Percentiles rank a stretch among this genome's conserved stretches.
Conservation (phyloP, 2,113 vertebrate species). For the Ochotona princeps region DNA sequence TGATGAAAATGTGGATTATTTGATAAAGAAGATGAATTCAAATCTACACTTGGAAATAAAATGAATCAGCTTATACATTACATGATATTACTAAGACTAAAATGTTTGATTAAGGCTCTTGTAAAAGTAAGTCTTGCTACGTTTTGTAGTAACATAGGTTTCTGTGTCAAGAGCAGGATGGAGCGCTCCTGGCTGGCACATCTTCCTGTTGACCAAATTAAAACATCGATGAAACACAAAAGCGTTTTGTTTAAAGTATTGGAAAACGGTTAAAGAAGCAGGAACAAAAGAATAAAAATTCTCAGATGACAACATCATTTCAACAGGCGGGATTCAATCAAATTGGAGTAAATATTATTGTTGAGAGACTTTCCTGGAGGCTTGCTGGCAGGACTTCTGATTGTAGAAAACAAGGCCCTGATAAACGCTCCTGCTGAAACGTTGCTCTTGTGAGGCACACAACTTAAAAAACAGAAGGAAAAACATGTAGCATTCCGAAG, state of each 20-base stretch:
- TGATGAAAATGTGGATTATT: not conserved
- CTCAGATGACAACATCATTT: not conserved
- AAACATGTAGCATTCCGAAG: not conserved
- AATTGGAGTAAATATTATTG: not conserved
- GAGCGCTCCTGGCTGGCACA: not conserved
- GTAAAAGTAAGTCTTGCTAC: not conserved
- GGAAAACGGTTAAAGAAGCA: not conserved
- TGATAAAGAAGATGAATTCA: not conserved
- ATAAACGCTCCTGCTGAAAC: not conserved
- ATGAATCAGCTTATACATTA: not conserved
- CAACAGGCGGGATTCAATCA: no score
- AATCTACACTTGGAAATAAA: slow-evolving; percentile 9
- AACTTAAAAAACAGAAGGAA: not conserved
- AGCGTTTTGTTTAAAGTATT: not conserved
- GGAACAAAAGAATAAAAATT: not conserved
- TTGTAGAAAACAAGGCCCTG: not conserved
- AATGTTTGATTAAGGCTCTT: no score
- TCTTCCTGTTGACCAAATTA: not conserved
- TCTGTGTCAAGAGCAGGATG: not conserved
- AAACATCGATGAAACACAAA: not conserved
- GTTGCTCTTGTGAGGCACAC: not conserved
- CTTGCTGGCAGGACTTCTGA: not conserved
- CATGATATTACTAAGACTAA: not conserved
- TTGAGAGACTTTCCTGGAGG: not conserved
- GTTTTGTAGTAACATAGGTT: not conserved